Evolutionary conservation across 1,140 invertebrate genomes (phyloP).

Genomic region (Notospermus geniculatus): DNA sequence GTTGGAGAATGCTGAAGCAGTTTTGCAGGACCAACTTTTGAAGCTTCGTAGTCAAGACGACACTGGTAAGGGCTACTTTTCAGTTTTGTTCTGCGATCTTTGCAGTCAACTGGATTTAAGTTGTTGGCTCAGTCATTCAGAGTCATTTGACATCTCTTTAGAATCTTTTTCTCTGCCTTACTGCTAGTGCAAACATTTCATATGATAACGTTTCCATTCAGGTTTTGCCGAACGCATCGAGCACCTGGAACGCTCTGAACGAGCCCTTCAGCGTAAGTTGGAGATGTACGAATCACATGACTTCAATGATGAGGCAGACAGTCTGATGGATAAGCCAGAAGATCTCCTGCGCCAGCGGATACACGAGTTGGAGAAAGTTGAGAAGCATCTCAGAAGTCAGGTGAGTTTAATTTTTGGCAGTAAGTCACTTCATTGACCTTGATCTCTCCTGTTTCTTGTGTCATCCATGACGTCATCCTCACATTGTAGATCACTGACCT

Average conservation of each 20-base stretch:
- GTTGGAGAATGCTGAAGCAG: conserved; percentile 10
- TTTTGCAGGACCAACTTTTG: background rate
- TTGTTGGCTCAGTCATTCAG: no score
- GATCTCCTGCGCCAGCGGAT: conserved; percentile 46
- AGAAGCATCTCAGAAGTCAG: conserved; percentile 47
- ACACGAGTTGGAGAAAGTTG: conserved; percentile 45
- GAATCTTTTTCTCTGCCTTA: no score
- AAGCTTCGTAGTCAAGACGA: background rate
- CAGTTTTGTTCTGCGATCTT: no score
- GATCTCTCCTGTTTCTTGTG: no score
- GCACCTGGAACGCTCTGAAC: conserved; percentile 6
- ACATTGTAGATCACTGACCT: conserved; percentile 49
- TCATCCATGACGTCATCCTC: no score
- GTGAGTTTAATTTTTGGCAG: conserved; percentile 20
- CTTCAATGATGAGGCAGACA: background rate
- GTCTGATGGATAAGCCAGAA: conserved; percentile 45
- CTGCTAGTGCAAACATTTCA: no score
- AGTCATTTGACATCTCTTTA: no score
- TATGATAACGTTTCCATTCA: no score
- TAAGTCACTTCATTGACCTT: no score
- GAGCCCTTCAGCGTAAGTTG: conserved; percentile 10
- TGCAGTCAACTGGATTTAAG: no score
- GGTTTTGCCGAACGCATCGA: no score
- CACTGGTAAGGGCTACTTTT: background rate
- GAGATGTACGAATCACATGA: conserved; percentile 9